phyloP scores from a whole-genome alignment of 2,113 vertebrate genomes.

The Taurulus bubalis region DNA sequence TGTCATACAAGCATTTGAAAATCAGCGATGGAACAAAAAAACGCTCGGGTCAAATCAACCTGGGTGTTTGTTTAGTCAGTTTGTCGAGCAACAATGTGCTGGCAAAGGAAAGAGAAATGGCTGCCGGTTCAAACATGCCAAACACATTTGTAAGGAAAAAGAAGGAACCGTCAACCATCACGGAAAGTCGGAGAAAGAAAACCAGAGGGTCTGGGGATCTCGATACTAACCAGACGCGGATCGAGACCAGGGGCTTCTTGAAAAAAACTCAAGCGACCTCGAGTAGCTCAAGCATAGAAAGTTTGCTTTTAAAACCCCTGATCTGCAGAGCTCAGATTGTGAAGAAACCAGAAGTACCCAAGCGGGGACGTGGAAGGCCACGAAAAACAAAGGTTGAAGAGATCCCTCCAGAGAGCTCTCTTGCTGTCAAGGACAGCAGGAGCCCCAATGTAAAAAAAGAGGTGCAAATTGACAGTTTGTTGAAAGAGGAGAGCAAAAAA shows the following conservation, averaged over 20 bases:
- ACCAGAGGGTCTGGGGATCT: neutral
- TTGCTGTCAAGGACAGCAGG: neutral
- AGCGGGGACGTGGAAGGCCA: slow-evolving; percentile 43
- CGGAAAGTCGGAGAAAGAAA: neutral
- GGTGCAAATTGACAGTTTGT: neutral
- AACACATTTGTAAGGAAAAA: neutral
- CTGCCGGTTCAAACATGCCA: accelerated
- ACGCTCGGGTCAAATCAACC: neutral
- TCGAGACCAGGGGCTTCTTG: slow-evolving; percentile 39
- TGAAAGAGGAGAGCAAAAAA: neutral
- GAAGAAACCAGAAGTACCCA: neutral
- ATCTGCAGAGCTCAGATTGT: neutral
- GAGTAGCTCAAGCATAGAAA: neutral
- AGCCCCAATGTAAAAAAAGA: neutral
- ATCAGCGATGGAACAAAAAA: neutral
- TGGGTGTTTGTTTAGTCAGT: slow-evolving; percentile 51
- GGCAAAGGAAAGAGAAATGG: slow-evolving; percentile 29
- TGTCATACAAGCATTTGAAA: neutral
- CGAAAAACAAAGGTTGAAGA: slow-evolving; percentile 4
- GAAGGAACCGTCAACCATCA: neutral
- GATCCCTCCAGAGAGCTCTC: accelerated
- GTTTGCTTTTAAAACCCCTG: neutral
- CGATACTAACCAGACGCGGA: neutral
- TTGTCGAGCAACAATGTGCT: slow-evolving; percentile 63
- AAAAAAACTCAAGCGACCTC: slow-evolving; percentile 9